Base-by-base conservation (phyloP, 2,113 vertebrate genomes). In the Phalacrocorax carbo region DNA sequence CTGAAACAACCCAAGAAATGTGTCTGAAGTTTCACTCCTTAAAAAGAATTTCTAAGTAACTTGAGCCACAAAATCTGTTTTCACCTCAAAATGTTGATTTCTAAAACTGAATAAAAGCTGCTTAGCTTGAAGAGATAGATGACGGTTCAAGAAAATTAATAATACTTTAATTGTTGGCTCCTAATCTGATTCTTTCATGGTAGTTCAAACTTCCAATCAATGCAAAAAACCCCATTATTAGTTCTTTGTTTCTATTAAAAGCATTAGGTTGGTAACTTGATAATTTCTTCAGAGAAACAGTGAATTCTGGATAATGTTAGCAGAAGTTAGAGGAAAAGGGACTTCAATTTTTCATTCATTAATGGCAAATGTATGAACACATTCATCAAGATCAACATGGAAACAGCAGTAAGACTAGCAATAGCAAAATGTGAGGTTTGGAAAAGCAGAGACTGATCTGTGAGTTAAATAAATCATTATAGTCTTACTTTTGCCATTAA, bases 61-160 rank as follows among this genome's bases (percentile, higher is more conserved):
- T 81, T 85, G 25, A 94, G 65, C 42, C 2, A 34, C 48, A 80
- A 89, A 82, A 71, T 93, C 95, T 52, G 22, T 86, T 94, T 90
- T 76, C 51, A 95, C 73, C 42, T 90, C 48, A 76, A 83, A 76
- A 82, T 58, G 54, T 69, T 75, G 69, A 49, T 80, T 88, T 95
- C 95, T 90, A 34, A 79, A 81, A 70, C n/a, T 11, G 32, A 34
- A 44, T 15, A 17, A 42, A 58, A 71, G 29, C 15, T 90, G 54
- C 40, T 77, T 75, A 61, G 51, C 12, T 83, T 68, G 62, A 80
- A 52, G 22, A 68, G 18, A 48, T n/a, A 55, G 18, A 80, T 34
- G 71, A 66, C 0, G 1, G 16, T 42, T 57, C 20, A 70, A 51
- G 29, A 91, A 58, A 54, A 51, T 15, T 54, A 40, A 25, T 71